phyloP scores from a whole-genome alignment of 2,113 vertebrate genomes.

The Hemiscyllium ocellatum region DNA sequence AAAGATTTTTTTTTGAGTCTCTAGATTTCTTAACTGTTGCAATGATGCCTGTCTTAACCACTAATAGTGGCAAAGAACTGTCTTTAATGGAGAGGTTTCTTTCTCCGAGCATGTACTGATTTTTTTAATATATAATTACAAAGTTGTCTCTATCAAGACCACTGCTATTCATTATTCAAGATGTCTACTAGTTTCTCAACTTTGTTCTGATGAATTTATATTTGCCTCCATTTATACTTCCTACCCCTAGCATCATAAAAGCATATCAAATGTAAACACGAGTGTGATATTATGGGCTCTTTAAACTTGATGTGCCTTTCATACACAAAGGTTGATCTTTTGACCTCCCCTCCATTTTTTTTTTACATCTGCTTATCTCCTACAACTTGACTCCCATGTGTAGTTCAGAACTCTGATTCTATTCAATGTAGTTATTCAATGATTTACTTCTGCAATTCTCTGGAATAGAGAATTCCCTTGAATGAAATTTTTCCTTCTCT shows the following conservation, averaged over 20 bases:
- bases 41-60: background rate
- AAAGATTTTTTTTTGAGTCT: no score
- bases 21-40: background rate
- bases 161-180: background rate
- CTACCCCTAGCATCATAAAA: background rate
- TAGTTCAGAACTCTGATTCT: background rate
- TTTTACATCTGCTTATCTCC: background rate
- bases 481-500: background rate
- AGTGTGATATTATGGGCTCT: background rate
- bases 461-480: no score
- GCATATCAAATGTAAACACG: background rate
- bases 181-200: background rate
- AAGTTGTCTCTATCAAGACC: background rate
- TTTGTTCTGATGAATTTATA: background rate
- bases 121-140: background rate
- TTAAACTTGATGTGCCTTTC: background rate
- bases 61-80: background rate
- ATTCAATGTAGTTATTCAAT: no score
- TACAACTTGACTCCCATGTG: background rate
- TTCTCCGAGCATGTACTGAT: background rate
- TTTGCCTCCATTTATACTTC: background rate
- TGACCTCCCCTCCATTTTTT: background rate
- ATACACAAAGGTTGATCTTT: background rate
- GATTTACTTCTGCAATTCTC: background rate
- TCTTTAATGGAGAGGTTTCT: background rate